Conservation (phyloP, 2,113 vertebrate species). For the Scartelaos histophorus region DNA sequence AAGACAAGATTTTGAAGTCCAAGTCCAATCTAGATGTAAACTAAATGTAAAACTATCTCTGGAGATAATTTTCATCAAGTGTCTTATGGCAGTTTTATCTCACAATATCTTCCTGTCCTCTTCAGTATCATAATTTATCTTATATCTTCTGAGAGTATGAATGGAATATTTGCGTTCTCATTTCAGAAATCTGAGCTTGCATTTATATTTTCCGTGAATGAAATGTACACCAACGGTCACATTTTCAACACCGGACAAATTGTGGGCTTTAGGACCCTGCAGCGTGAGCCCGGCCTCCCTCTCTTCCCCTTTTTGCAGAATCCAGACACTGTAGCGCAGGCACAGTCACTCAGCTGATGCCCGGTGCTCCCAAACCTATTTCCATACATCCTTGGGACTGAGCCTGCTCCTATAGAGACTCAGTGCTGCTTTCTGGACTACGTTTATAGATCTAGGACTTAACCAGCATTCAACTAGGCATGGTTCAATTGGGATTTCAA, state of each 20-base stretch:
- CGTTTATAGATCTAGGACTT: conserved; percentile 13
- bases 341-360: conserved; percentile 86
- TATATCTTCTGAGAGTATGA: too few relatives aligned
- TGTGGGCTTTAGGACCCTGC: conserved; percentile 88
- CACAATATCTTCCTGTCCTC: too few relatives aligned
- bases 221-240: neutral
- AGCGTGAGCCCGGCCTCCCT: conserved; percentile 47
- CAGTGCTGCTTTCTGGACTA: conserved; percentile 4
- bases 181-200: neutral
- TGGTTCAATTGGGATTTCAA: conserved; percentile 51
- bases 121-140: too few relatives aligned
- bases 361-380: conserved; percentile 3
- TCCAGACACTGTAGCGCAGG: conserved; percentile 82
- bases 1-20: too few relatives aligned
- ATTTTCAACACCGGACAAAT: neutral
- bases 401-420: conserved; percentile 21
- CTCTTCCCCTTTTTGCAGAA: conserved; percentile 65
- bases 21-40: too few relatives aligned
- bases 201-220: neutral
- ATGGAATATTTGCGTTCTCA: neutral
- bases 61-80: too few relatives aligned
- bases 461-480: conserved; percentile 41
- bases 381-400: conserved; percentile 23
- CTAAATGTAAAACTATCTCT: too few relatives aligned
- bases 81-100: too few relatives aligned